Percentiles rank a stretch among this genome's conserved stretches.
Conservation (phyloP, 2,797 vertebrate species). For the Pipistrellus nathusii region DNA sequence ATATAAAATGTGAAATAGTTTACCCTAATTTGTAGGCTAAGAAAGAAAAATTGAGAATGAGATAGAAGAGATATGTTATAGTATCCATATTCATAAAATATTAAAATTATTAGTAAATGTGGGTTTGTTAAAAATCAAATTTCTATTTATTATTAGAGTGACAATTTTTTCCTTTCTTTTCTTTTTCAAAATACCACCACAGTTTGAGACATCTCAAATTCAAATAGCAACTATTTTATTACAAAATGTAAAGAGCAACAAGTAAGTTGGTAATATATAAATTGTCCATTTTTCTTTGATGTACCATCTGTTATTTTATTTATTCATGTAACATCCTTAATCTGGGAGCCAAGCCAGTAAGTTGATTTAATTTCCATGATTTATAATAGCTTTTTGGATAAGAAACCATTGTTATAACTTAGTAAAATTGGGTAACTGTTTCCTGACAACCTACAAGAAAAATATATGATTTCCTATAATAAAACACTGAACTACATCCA, state of each 20-base stretch:
- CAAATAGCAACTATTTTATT: slow-evolving; percentile 63
- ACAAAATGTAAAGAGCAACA: slow-evolving; percentile 62
- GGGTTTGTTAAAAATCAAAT: not conserved
- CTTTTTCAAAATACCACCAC: not conserved
- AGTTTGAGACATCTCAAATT: slow-evolving; percentile 17
- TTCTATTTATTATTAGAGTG: not conserved
- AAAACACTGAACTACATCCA: slow-evolving; percentile 74
- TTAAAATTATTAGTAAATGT: not conserved
- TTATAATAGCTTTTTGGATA: slow-evolving; percentile 81
- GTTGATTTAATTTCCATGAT: slow-evolving; percentile 81
- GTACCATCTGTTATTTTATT: slow-evolving; percentile 75
- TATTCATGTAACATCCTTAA: slow-evolving; percentile 78
- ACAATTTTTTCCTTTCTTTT: not conserved
- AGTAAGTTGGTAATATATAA: slow-evolving; percentile 71
- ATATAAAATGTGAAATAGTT: not conserved
- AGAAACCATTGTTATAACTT: slow-evolving; percentile 79
- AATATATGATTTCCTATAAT: slow-evolving; percentile 81
- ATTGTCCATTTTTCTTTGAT: slow-evolving; percentile 59
- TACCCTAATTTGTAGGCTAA: not conserved
- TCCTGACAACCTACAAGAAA: slow-evolving; percentile 81
- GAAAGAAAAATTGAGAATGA: slow-evolving; percentile 30
- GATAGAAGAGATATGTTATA: not conserved
- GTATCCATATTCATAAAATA: slow-evolving; percentile 31
- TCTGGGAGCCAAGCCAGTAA: slow-evolving; percentile 79
- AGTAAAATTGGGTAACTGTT: slow-evolving; percentile 79